Percentiles rank a stretch among this genome's conserved stretches.
phyloP scores from a whole-genome alignment of 2,113 vertebrate species.

The Heterotilapia buettikoferi region DNA sequence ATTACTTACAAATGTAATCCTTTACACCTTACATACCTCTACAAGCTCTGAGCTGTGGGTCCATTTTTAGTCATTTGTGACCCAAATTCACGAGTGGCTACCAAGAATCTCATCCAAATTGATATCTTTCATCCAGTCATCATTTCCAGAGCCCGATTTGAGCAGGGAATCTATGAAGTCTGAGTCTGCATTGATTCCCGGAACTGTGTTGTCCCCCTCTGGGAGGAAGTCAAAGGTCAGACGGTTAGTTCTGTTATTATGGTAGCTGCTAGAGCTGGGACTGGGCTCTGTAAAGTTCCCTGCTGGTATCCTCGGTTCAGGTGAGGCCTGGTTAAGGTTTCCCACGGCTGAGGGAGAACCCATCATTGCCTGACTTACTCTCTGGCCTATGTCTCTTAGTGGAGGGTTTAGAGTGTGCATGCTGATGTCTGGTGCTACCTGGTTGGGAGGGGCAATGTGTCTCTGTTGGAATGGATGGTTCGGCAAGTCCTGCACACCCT shows the following conservation, averaged over 20 bases:
- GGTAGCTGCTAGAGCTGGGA: slow-evolving; percentile 74
- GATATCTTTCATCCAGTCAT: slow-evolving; percentile 99
- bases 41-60: background rate
- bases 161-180: slow-evolving; percentile 96
- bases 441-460: slow-evolving; percentile 77
- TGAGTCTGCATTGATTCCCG: slow-evolving; percentile 87
- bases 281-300: slow-evolving; percentile 71
- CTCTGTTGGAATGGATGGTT: slow-evolving; percentile 78
- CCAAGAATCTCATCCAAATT: slow-evolving; percentile 97
- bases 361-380: slow-evolving; percentile 77
- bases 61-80: background rate
- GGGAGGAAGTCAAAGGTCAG: slow-evolving; percentile 90
- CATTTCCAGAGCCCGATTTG: slow-evolving; percentile 91
- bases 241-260: slow-evolving; percentile 78
- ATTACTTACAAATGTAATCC: slow-evolving; percentile 46
- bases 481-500: slow-evolving; percentile 69
- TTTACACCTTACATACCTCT: background rate
- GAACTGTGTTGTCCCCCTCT: slow-evolving; percentile 86
- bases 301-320: slow-evolving; percentile 73
- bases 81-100: slow-evolving; percentile 76
- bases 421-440: slow-evolving; percentile 76
- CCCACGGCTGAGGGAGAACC: slow-evolving; percentile 70
- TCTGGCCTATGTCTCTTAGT: slow-evolving; percentile 72
- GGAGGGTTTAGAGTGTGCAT: slow-evolving; percentile 78
- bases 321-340: slow-evolving; percentile 77